Evolutionary conservation across 2,113 vertebrate species (phyloP).

Genomic region (Indicator maculatus): DNA sequence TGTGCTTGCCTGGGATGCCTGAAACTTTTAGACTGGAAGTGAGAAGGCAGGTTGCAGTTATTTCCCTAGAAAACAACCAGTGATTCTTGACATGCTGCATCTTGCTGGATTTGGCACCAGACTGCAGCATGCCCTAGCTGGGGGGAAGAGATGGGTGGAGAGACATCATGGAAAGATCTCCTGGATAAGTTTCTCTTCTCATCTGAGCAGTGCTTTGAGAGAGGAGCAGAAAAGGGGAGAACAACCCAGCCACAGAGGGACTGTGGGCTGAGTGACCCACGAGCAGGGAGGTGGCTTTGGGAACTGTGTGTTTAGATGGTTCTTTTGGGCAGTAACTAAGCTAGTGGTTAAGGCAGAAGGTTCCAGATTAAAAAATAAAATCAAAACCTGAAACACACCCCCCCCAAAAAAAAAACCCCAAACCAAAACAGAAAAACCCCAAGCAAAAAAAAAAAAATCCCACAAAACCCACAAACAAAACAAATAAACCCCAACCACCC

Average conservation of each 20-base stretch:
- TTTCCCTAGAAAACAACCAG: conserved; percentile 45
- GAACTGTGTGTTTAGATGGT: neutral
- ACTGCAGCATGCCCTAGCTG: neutral
- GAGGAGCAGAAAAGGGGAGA: neutral
- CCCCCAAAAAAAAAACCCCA: no score
- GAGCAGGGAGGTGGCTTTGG: neutral
- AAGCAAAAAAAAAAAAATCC: no score
- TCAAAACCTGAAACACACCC: no score
- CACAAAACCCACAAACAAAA: no score
- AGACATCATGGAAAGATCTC: conserved; percentile 40
- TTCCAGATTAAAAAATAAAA: neutral
- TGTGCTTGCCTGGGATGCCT: neutral
- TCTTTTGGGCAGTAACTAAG: neutral
- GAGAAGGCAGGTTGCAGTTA: conserved; percentile 3
- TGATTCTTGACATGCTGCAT: conserved; percentile 10
- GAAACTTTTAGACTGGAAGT: neutral
- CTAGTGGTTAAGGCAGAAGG: neutral
- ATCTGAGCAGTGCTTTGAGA: neutral
- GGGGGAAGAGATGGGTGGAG: conserved; percentile 38
- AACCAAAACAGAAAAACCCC: no score
- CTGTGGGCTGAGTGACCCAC: neutral
- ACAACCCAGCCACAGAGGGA: neutral
- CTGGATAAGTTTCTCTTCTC: conserved; percentile 10
- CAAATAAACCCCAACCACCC: no score
- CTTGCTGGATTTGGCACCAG: conserved; percentile 43